Evolutionary conservation across 2,797 vertebrate genomes (phyloP), one percentile per base, ranked within the genome.

Genomic region (Poecilia wingei): DNA sequence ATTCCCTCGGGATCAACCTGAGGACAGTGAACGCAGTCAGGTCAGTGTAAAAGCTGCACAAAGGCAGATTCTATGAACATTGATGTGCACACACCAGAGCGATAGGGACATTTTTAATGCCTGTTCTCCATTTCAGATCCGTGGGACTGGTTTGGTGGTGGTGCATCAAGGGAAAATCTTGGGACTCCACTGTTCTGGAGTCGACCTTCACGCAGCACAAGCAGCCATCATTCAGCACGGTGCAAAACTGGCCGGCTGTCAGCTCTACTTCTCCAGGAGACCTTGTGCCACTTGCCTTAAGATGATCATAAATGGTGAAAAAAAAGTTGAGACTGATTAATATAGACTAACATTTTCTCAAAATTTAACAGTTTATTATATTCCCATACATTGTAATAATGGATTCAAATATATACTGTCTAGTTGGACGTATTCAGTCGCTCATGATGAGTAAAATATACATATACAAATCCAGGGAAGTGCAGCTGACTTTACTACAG

Each of bases 271-370:
- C 94, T 99, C 98, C 41, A 96, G 98, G 93, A 97, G 98, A 85
- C 98, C 98, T 1, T 99, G 98, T 80, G 97, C 98, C 3, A 96
- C 96, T 57, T 99, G 98, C 90, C 96, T 99, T 83, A 99, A 99
- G 96, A 99, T 99, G 98, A 96, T 98, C 84, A 97, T 99, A 88
- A 99, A 99, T 0, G 97, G 98, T 98, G 93, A 95, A 43, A 79
- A 45, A 36, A 45, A 9, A 41, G 25, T 9, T 0, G 13, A 14
- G 45, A 74, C n/a, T 28, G n/a, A 13, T 28, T 59, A 59, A 59
- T 59, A n/a, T 28, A 57, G 33, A 64, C 6, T 8, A 0, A 64
- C 0, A 20, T 9, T 61, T 61, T 28, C n/a, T 59, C 57, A 12
- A 59, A 55, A n/a, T 55, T 4, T 0, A 55, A 55, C n/a, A 57